A percentile compares a stretch with the other conserved stretches of the same genome.
These are phyloP conservation scores for Sebastolobus alascanus DNA, from an alignment of 2,797 vertebrate genomes.

Conservation along the genomic window DNA sequence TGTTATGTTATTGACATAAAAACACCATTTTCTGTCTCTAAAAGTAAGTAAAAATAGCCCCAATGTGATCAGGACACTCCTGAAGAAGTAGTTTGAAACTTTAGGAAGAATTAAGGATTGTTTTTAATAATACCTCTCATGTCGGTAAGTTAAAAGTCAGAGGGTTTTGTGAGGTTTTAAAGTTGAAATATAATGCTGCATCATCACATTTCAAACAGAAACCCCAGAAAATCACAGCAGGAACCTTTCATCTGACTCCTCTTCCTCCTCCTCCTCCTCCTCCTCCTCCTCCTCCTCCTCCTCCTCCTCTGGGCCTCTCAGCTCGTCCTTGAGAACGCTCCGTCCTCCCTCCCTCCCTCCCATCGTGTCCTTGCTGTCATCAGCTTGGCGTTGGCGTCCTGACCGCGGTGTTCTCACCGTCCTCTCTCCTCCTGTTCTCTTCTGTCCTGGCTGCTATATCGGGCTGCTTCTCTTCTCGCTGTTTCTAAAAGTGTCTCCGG, in stretches of 20 bases:
- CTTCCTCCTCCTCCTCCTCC: not conserved
- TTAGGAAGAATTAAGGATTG: not conserved
- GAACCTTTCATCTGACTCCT: not conserved
- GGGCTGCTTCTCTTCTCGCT: constrained; percentile 7
- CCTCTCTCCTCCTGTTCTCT: constrained; percentile 19
- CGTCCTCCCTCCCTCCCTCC: constrained; percentile 11
- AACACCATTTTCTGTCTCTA: too few relatives aligned
- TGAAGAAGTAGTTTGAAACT: not conserved
- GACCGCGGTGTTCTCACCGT: constrained; percentile 23
- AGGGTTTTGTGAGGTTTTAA: not conserved
- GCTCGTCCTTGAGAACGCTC: constrained; percentile 35
- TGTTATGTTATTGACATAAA: too few relatives aligned
- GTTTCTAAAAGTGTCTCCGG: constrained; percentile 58
- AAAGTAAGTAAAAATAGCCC: too few relatives aligned
- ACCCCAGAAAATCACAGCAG: not conserved
- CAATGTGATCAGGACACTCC: too few relatives aligned
- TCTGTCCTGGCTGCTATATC: constrained; percentile 41
- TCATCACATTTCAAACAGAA: constrained; percentile 5
- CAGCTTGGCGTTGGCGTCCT: constrained; percentile 21
- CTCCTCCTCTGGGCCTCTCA: constrained; percentile 23
- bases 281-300: constrained; percentile 2
- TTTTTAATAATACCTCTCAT: not conserved
- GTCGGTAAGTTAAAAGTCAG: not conserved
- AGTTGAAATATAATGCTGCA: not conserved
- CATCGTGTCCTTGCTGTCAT: constrained; percentile 50